Evolutionary conservation across 2,113 vertebrate species (phyloP).

Genomic region (Grammomys dolichurus): DNA sequence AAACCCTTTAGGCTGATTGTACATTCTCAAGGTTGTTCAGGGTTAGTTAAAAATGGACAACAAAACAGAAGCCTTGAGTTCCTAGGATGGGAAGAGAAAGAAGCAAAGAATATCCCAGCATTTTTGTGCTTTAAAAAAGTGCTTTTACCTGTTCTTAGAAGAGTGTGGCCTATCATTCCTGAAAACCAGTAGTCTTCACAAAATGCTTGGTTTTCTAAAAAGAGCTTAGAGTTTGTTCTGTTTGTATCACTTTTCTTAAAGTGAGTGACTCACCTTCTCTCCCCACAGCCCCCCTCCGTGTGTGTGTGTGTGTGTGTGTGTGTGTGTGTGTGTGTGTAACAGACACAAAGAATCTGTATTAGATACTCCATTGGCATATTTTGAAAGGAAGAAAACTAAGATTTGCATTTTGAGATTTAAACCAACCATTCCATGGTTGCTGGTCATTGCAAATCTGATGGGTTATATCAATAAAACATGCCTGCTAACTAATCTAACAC

Average conservation of each 20-base stretch:
- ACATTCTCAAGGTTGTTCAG: slow-evolving; percentile 34
- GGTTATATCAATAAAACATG: slow-evolving; percentile 81
- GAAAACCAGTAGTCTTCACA: slow-evolving; percentile 16
- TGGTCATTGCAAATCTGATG: slow-evolving; percentile 79
- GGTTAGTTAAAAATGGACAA: slow-evolving; percentile 70
- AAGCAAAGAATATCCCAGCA: slow-evolving; percentile 34
- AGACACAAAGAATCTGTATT: slow-evolving; percentile 33
- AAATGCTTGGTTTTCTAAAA: slow-evolving; percentile 45
- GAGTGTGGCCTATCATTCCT: background rate
- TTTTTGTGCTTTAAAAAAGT: background rate
- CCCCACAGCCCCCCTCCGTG: too few species aligned
- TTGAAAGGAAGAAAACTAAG: slow-evolving; percentile 71
- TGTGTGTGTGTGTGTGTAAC: too few species aligned
- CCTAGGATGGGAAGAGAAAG: background rate
- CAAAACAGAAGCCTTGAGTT: slow-evolving; percentile 34
- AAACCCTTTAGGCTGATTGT: slow-evolving; percentile 4
- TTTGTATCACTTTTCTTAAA: slow-evolving; percentile 49
- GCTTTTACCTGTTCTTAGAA: slow-evolving; percentile 24
- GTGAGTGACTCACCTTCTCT: too few species aligned
- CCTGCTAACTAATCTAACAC: slow-evolving; percentile 69
- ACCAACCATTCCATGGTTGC: slow-evolving; percentile 65
- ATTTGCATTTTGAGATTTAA: slow-evolving; percentile 79
- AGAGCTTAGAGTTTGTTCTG: slow-evolving; percentile 35
- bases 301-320: background rate
- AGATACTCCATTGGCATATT: slow-evolving; percentile 75